Evolutionary conservation across 2,888 invertebrate species (phyloP).

Genomic region (Ditula angustiorana): DNA sequence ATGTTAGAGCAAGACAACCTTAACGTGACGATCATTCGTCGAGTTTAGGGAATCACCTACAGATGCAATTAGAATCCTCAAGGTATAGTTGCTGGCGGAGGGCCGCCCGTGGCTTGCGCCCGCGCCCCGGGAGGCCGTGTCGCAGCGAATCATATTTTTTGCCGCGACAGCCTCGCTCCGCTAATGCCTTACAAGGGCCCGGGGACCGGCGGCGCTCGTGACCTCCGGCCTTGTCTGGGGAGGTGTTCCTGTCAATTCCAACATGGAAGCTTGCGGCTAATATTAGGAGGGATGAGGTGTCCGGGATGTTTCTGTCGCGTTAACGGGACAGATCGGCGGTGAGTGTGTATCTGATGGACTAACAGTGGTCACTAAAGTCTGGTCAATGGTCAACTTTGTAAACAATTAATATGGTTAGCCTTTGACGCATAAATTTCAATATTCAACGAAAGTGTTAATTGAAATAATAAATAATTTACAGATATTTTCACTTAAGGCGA

Average conservation of each 20-base stretch:
- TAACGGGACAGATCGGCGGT: background rate
- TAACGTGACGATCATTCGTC: no score
- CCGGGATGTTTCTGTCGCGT: background rate
- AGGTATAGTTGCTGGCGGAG: no score
- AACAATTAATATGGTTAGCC: no score
- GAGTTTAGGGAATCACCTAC: no score
- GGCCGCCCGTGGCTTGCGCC: background rate
- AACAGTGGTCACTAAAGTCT: no score
- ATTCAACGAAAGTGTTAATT: no score
- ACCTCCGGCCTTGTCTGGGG: background rate
- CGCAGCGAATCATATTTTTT: slow-evolving; percentile 18
- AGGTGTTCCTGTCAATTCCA: background rate
- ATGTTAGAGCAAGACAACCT: no score
- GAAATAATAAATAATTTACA: no score
- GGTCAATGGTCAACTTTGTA: no score
- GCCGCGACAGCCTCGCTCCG: background rate
- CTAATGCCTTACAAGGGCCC: background rate
- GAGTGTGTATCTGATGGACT: no score
- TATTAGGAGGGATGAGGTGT: background rate
- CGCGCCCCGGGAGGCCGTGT: background rate
- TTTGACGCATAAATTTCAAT: no score
- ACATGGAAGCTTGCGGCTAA: background rate
- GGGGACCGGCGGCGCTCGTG: background rate
- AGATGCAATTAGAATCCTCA: background rate
- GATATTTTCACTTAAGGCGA: no score